These are phyloP conservation scores for Serilophus lunatus DNA, from an alignment of 2,113 vertebrate species.

Conservation along the genomic window DNA sequence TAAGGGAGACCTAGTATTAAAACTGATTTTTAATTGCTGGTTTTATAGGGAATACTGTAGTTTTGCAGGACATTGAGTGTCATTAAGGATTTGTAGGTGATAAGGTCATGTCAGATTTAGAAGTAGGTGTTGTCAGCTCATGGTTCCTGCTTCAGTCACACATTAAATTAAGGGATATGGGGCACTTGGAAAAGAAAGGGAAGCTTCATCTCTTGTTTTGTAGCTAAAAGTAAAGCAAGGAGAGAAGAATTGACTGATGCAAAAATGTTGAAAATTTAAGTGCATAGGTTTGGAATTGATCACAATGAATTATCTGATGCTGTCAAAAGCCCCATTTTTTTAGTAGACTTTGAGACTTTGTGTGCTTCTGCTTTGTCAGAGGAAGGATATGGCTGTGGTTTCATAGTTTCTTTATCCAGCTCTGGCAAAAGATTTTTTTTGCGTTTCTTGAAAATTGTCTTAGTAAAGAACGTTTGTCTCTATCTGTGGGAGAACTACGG, in stretches of 20 bases:
- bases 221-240: accelerated
- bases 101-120: background rate
- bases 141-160: background rate
- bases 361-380: background rate
- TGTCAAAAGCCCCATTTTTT: background rate
- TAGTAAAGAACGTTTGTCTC: background rate
- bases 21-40: background rate
- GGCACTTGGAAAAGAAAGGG: background rate
- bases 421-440: background rate
- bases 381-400: background rate
- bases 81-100: background rate
- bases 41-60: background rate
- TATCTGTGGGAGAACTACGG: background rate
- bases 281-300: background rate
- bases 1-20: background rate
- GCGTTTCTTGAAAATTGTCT: background rate
- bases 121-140: background rate
- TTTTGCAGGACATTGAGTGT: background rate
- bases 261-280: background rate
- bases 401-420: background rate
- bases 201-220: background rate
- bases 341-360: background rate
- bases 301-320: background rate
- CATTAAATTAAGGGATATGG: background rate
- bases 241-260: background rate